Percentiles rank a stretch among this genome's conserved stretches.
Evolutionary conservation across 2,888 invertebrate genomes (phyloP).

Genomic region (Esperia sulphurella): DNA sequence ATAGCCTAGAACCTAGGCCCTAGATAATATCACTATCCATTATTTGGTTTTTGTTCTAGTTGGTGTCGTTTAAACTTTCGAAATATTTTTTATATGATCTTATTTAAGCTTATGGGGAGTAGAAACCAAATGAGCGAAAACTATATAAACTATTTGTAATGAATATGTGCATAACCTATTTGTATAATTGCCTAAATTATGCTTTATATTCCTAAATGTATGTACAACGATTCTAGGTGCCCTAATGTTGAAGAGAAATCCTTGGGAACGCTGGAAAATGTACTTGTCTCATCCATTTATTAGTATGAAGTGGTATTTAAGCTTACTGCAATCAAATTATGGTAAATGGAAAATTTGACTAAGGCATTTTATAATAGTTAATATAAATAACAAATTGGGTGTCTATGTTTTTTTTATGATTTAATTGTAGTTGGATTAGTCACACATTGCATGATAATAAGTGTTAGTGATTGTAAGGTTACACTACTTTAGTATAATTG

Average conservation of each 20-base stretch:
- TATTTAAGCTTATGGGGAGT: too few relatives aligned
- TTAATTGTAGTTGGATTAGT: not conserved
- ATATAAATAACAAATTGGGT: not conserved
- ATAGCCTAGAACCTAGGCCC: too few relatives aligned
- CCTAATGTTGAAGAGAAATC: constrained; percentile 77
- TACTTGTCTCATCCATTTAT: constrained; percentile 75
- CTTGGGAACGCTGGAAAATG: constrained; percentile 78
- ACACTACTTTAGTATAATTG: too few relatives aligned
- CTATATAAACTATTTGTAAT: too few relatives aligned
- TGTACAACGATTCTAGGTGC: constrained; percentile 69
- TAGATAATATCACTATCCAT: not conserved
- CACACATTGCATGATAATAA: too few relatives aligned
- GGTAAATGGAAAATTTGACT: constrained; percentile 55
- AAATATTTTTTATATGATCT: constrained; percentile 1
- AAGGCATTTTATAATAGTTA: constrained; percentile 1
- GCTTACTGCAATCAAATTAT: constrained; percentile 75
- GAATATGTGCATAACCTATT: not conserved
- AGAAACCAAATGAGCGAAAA: too few relatives aligned
- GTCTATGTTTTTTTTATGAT: not conserved
- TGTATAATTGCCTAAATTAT: not conserved
- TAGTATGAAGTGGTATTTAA: constrained; percentile 78
- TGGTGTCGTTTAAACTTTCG: not conserved
- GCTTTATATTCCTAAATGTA: not conserved
- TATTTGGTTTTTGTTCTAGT: not conserved
- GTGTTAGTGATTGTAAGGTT: too few relatives aligned